A percentile compares a stretch with the other conserved stretches of the same genome.
phyloP scores from a whole-genome alignment of 2,113 vertebrate genomes.

The Lipophrys pholis region DNA sequence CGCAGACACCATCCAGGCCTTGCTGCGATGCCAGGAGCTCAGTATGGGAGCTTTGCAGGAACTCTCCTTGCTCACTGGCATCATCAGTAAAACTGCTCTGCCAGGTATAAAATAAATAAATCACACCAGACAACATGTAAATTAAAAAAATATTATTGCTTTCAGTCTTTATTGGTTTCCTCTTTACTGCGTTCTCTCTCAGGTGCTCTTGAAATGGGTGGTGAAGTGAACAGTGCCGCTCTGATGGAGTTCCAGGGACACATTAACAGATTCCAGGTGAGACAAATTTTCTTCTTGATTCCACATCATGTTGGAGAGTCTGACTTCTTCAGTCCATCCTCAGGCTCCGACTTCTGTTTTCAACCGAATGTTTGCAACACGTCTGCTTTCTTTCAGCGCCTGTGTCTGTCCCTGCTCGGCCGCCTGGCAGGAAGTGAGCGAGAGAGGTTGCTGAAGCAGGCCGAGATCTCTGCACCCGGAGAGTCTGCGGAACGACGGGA shows the following conservation, averaged over 20 bases:
- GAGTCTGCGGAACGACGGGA: slow-evolving; percentile 89
- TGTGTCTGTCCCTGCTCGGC: slow-evolving; percentile 90
- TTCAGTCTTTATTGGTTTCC: neutral
- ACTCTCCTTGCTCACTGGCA: slow-evolving; percentile 91
- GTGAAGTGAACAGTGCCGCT: slow-evolving; percentile 87
- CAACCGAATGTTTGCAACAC: neutral
- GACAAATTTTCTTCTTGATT: neutral
- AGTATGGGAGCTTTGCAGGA: slow-evolving; percentile 92
- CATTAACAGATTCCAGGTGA: slow-evolving; percentile 94
- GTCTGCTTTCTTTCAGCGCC: slow-evolving; percentile 81
- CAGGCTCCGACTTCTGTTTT: neutral
- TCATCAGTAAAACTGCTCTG: slow-evolving; percentile 97
- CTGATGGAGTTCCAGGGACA: slow-evolving; percentile 94
- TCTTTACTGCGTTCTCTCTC: slow-evolving; percentile 17
- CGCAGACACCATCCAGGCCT: slow-evolving; percentile 93
- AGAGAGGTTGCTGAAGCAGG: slow-evolving; percentile 89
- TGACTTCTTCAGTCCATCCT: neutral
- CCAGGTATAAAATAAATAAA: slow-evolving; percentile 84
- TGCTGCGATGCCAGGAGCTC: slow-evolving; percentile 92
- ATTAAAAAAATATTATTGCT: neutral
- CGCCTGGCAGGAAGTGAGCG: slow-evolving; percentile 93
- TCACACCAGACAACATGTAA: neutral
- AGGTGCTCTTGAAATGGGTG: slow-evolving; percentile 89
- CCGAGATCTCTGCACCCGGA: slow-evolving; percentile 82
- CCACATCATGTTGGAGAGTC: neutral